Conservation (phyloP, 2,888 invertebrate genomes). For the Celastrina argiolus region DNA sequence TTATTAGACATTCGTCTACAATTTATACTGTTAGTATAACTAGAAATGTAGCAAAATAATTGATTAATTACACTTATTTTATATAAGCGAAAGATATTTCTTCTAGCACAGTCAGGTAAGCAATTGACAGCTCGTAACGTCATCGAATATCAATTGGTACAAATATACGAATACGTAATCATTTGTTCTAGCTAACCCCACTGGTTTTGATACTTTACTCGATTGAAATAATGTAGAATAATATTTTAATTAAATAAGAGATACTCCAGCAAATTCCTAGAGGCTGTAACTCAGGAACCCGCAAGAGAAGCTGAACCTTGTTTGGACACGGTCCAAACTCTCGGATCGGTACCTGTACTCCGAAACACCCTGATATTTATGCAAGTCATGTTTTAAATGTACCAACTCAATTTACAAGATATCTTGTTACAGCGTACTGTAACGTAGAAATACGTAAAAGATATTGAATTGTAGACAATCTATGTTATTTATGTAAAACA, state of each 20-base stretch:
- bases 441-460: background rate
- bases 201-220: too few relatives aligned
- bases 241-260: background rate
- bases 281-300: constrained; percentile 6
- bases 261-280: background rate
- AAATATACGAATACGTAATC: too few relatives aligned
- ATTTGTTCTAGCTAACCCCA: too few relatives aligned
- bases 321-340: background rate
- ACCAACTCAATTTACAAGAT: constrained; percentile 7
- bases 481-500: background rate
- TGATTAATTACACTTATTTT: too few relatives aligned
- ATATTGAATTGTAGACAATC: background rate
- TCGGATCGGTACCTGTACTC: background rate
- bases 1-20: too few relatives aligned
- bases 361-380: background rate
- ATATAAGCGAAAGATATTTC: too few relatives aligned
- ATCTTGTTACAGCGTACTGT: background rate
- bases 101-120: too few relatives aligned
- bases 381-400: constrained; percentile 3
- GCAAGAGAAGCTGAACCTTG: background rate
- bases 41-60: too few relatives aligned
- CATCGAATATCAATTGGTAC: too few relatives aligned
- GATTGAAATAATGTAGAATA: background rate
- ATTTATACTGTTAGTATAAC: too few relatives aligned
- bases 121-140: too few relatives aligned